These are phyloP conservation scores for Perizoma affinitatum DNA, from an alignment of 2,888 invertebrate species.

Conservation along the genomic window DNA sequence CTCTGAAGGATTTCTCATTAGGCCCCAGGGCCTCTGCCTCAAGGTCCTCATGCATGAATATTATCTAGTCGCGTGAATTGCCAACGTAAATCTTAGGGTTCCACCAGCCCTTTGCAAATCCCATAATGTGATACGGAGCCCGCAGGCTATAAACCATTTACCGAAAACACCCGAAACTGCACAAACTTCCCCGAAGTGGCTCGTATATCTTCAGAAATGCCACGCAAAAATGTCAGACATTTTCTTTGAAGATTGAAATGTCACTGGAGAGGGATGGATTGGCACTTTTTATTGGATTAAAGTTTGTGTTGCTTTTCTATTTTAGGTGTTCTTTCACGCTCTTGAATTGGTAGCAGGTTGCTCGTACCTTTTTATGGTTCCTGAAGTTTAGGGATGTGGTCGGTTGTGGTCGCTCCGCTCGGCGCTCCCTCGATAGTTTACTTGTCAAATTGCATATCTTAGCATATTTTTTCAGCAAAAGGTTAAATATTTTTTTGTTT, in stretches of 20 bases:
- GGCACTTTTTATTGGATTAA: slow-evolving; percentile 47
- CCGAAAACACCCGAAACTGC: slow-evolving; percentile 37
- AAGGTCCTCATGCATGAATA: slow-evolving; percentile 15
- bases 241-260: slow-evolving; percentile 52
- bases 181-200: slow-evolving; percentile 41
- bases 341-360: neutral
- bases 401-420: no score
- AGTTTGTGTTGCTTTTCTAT: slow-evolving; percentile 33
- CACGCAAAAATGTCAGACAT: slow-evolving; percentile 31
- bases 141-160: slow-evolving; percentile 51
- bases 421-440: no score
- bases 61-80: slow-evolving; percentile 34
- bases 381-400: no score
- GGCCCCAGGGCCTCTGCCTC: neutral
- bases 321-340: slow-evolving; percentile 8
- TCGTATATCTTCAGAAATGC: slow-evolving; percentile 30
- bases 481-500: no score
- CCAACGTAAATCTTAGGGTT: slow-evolving; percentile 44
- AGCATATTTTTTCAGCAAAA: no score
- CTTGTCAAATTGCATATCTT: no score
- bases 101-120: slow-evolving; percentile 30
- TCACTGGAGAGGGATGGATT: slow-evolving; percentile 48
- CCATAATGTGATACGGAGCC: slow-evolving; percentile 43
- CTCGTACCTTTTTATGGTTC: no score
- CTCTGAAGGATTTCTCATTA: no score